A percentile compares a stretch with the other conserved stretches of the same genome.
These are phyloP conservation scores for Endotricha flammealis DNA, from an alignment of 2,888 invertebrate species.

Conservation along the genomic window DNA sequence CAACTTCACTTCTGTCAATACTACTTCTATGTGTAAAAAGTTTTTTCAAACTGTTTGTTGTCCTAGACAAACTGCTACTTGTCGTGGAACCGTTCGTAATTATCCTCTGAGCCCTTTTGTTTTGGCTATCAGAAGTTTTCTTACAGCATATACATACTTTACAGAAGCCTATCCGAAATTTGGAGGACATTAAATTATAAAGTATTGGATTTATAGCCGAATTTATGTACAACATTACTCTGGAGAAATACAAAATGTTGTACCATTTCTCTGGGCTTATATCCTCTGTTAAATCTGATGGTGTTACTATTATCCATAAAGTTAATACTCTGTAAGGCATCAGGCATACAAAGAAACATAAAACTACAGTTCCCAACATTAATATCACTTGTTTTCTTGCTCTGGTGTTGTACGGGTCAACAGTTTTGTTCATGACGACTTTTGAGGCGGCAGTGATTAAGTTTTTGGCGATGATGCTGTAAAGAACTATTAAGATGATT, in stretches of 20 bases:
- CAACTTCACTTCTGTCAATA: slow-evolving; percentile 57
- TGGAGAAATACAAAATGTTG: slow-evolving; percentile 88
- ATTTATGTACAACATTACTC: slow-evolving; percentile 92
- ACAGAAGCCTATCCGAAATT: slow-evolving; percentile 89
- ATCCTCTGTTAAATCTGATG: slow-evolving; percentile 81
- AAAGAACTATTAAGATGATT: slow-evolving; percentile 86
- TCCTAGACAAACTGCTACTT: slow-evolving; percentile 79
- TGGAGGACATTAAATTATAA: slow-evolving; percentile 95
- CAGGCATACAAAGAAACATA: slow-evolving; percentile 92
- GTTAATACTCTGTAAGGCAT: slow-evolving; percentile 91
- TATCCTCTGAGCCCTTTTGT: slow-evolving; percentile 66
- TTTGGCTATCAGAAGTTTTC: slow-evolving; percentile 55
- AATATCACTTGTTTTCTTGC: slow-evolving; percentile 90
- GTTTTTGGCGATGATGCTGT: slow-evolving; percentile 90
- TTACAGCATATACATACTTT: slow-evolving; percentile 80
- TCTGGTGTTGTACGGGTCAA: slow-evolving; percentile 83
- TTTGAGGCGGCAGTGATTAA: slow-evolving; percentile 84
- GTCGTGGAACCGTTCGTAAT: slow-evolving; percentile 80
- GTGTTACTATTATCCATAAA: slow-evolving; percentile 88
- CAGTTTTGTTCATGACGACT: slow-evolving; percentile 83
- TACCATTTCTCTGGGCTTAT: slow-evolving; percentile 89
- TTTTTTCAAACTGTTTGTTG: slow-evolving; percentile 77
- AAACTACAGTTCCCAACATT: slow-evolving; percentile 91
- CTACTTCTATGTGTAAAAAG: slow-evolving; percentile 65
- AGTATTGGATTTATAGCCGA: slow-evolving; percentile 94